Percentiles rank a stretch among this genome's conserved stretches.
These are phyloP conservation scores for Tillus elongatus DNA, from an alignment of 2,888 invertebrate species.

Conservation along the genomic window DNA sequence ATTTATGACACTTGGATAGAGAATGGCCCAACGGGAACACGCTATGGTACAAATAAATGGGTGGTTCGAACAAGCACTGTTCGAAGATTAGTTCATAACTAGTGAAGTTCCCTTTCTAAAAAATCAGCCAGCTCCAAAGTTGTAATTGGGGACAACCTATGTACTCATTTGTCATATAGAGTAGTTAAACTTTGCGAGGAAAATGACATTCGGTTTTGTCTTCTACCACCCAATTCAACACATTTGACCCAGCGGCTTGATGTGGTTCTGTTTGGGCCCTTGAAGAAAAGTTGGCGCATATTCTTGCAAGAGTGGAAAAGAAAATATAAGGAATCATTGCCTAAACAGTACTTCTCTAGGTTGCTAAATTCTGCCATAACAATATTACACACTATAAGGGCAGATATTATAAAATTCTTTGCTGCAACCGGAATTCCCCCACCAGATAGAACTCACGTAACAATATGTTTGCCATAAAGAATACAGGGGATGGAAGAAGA, in stretches of 20 bases:
- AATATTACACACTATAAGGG: too few relatives aligned
- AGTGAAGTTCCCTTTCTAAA: too few relatives aligned
- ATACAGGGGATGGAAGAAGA: too few relatives aligned
- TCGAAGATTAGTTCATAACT: too few relatives aligned
- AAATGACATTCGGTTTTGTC: conserved; percentile 13
- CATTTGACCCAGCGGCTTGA: conserved; percentile 14
- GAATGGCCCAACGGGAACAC: conserved; percentile 13
- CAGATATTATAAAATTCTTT: too few relatives aligned
- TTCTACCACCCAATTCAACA: conserved; percentile 14
- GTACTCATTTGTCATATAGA: conserved; percentile 11
- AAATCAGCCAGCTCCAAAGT: too few relatives aligned
- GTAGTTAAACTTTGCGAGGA: conserved; percentile 15
- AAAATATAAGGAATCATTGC: conserved; percentile 12
- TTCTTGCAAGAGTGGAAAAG: conserved; percentile 10
- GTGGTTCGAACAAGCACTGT: conserved; percentile 20
- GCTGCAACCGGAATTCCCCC: too few relatives aligned
- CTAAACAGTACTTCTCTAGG: too few relatives aligned
- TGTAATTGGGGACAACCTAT: conserved; percentile 13
- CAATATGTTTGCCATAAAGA: too few relatives aligned
- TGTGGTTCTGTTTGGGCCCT: conserved; percentile 11
- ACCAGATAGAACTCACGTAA: too few relatives aligned
- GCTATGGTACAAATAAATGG: conserved; percentile 17
- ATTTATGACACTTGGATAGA: conserved; percentile 18
- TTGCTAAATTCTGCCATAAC: too few relatives aligned
- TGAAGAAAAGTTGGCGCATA: too few relatives aligned